Base-by-base conservation (phyloP, 1,140 invertebrate species). In the Anoplolepis gracilipes region DNA sequence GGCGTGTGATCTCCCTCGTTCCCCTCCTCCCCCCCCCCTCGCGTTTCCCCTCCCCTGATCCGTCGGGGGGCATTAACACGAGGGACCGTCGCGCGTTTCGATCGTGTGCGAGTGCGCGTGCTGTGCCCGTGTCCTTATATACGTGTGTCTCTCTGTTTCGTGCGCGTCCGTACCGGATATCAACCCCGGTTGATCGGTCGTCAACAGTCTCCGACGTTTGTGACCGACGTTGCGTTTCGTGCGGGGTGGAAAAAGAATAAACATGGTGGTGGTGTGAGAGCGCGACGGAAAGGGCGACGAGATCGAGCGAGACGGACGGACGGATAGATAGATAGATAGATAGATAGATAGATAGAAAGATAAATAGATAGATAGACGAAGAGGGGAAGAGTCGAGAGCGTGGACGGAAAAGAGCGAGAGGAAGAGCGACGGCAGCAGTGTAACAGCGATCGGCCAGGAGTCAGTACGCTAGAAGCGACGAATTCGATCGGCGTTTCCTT, bases 381-480 rank as follows among this genome's bases (percentile, higher is more conserved):
- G 75, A 36, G 2, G n/a, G 39, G 69, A 42, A 86, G 59, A 49
- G 46, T 33, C 22, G 1, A 8, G 1, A 8, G 22, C 30, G 36
- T 67, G 85, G 49, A 78, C 67, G 67, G 73, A 64, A 59, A 64
- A 82, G 73, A 62, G 81, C 25, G 36, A 55, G 72, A 77, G 42
- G 55, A 62, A 67, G 39, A 46, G 57, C 22, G 73, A 42, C 25
- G 39, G 39, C 61, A 62, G 33, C 22, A 46, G 36, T 30, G 65
- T 53, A 69, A 28, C 22, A 46, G 36, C 39, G 65, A 46, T 69
- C 55, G 84, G 81, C 86, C 88, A 90, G 84, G 87, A 90, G 90
- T 89, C 85, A 88, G 91, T 88, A 86, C 87, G 87, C 81, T 87
- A 90, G 90, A 87, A 85, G 88, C 90, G 81, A 88, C 84, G 85